Base-by-base conservation (phyloP, 2,113 vertebrate species). In the Myxocyprinus asiaticus region DNA sequence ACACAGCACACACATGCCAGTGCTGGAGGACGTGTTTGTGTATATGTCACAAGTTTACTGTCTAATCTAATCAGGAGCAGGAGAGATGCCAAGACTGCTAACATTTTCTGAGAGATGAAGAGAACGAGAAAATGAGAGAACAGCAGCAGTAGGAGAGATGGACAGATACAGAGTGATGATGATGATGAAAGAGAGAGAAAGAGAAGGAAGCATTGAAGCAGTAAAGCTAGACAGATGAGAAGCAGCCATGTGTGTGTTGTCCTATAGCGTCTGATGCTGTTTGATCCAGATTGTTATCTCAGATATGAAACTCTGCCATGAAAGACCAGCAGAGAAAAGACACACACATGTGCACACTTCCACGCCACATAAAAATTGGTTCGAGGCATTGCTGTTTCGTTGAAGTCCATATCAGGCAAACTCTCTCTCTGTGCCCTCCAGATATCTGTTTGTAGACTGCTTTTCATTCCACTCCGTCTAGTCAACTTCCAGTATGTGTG, bases 391-490 rank as follows among this genome's bases (percentile, higher is more conserved):
- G 70, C 64, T 44, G 44, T 61, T 75, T 74, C 0, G 69, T 73
- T 66, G 15, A 77, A 76, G 58, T 77, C 80, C 75, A 83, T 83
- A 83, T 83, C 56, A 79, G 81, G 70, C 48, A 62, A 79, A 82
- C 58, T 76, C 69, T 73, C 22, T 65, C 48, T 58, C 15, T 71
- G 6, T 61, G 22, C 43, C 14, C 6, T 67, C 14, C 50, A 64
- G 63, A 66, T 61, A 71, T 80, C 78, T 79, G 55, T 84, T 81
- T n/a, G 71, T 66, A 73, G 59, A 59, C 22, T 76, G 10, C 33
- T 50, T 67, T 45, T 50, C 67, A 72, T 55, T 44, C 11, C 22
- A 43, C n/a, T 59, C 10, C 12, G 53, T 58, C 53, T 11, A 15
- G 17, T 53, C 50, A 45, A 55, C 55, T 55, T 33, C 22, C 22